A percentile compares a stretch with the other conserved stretches of the same genome.
Conservation (phyloP, 2,113 vertebrate genomes). For the Arizona elegans region DNA sequence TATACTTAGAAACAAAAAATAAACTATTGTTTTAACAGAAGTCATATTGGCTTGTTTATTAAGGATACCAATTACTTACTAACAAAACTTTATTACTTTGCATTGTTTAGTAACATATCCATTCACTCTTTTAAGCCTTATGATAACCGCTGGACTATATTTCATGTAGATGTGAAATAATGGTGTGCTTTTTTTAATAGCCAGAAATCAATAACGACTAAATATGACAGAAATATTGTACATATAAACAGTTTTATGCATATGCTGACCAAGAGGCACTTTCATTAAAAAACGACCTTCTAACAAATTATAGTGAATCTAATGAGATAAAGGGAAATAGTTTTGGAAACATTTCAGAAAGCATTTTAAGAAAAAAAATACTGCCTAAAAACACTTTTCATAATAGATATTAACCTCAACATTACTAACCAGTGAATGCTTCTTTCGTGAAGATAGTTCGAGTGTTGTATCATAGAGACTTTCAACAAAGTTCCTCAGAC, state of each 20-base stretch:
- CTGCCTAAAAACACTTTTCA: constrained; percentile 40
- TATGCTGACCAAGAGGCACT: constrained; percentile 5
- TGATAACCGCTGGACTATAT: constrained; percentile 21
- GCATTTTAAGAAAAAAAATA: constrained; percentile 19
- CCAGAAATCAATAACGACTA: constrained; percentile 29
- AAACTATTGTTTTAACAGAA: constrained; percentile 36
- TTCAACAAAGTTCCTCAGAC: constrained; percentile 96
- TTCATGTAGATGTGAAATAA: constrained; percentile 30
- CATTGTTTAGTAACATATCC: constrained; percentile 38
- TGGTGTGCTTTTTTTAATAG: constrained; percentile 10
- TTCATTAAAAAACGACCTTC: constrained; percentile 10
- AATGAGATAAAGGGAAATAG: background rate
- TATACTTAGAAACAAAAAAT: constrained; percentile 35
- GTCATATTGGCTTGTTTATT: constrained; percentile 33
- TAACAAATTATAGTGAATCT: background rate
- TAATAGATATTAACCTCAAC: constrained; percentile 37
- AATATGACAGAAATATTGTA: background rate
- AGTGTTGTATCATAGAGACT: constrained; percentile 94
- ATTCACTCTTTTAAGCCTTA: constrained; percentile 18
- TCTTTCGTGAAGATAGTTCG: constrained; percentile 96
- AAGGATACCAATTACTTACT: constrained; percentile 33
- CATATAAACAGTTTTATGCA: background rate
- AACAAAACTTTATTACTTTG: constrained; percentile 42
- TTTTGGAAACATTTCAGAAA: constrained; percentile 4
- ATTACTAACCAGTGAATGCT: constrained; percentile 93